These are phyloP conservation scores for Dasyprocta punctata DNA, from an alignment of 2,113 vertebrate genomes.

Conservation along the genomic window DNA sequence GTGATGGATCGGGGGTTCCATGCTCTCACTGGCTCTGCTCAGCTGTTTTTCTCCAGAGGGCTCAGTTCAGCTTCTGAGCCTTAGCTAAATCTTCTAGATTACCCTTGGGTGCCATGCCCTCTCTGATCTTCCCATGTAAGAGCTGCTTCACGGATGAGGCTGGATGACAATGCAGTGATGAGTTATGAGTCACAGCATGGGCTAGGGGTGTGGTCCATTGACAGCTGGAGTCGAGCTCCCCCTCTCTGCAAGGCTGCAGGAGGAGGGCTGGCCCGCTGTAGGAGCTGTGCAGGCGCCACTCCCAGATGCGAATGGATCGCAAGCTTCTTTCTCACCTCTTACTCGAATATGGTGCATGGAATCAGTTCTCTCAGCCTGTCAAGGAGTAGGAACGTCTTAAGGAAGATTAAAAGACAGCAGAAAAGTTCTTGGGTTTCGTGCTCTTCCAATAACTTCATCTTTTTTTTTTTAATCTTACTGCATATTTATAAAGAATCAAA, in stretches of 20 bases:
- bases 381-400: not conserved
- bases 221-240: not conserved
- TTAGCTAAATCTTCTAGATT: not conserved
- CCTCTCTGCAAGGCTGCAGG: not conserved
- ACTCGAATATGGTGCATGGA: not conserved
- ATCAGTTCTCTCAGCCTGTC: not conserved
- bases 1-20: not conserved
- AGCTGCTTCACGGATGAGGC: not conserved
- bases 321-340: not conserved
- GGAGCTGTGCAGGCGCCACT: not conserved
- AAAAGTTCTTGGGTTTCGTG: not conserved
- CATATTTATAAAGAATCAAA: slow-evolving; percentile 43
- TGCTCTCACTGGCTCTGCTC: not conserved
- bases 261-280: not conserved
- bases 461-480: not conserved
- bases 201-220: not conserved
- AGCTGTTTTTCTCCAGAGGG: not conserved
- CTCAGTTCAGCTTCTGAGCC: not conserved
- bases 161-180: not conserved
- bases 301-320: not conserved
- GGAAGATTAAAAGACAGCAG: not conserved
- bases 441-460: not conserved
- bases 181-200: not conserved
- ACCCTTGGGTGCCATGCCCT: not conserved
- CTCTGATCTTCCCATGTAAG: not conserved